These are phyloP conservation scores for Myotis brandtii DNA, from an alignment of 2,113 vertebrate genomes.

Conservation along the genomic window DNA sequence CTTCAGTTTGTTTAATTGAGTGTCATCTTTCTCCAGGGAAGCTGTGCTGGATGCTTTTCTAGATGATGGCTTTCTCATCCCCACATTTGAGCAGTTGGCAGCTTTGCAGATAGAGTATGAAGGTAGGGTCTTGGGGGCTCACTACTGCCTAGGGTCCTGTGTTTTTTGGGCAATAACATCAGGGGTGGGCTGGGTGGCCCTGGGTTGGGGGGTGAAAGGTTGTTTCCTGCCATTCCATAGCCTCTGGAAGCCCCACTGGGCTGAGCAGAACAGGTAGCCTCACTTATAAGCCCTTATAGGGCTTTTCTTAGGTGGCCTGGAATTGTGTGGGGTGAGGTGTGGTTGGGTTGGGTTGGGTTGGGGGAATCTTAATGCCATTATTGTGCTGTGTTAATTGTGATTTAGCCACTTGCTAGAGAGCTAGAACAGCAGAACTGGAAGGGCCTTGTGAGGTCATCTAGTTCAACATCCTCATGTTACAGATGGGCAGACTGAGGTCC, in stretches of 20 bases:
- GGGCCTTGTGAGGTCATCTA: conserved; percentile 76
- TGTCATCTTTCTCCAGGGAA: conserved; percentile 80
- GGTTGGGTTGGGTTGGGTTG: neutral
- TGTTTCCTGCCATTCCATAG: neutral
- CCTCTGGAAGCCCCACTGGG: neutral
- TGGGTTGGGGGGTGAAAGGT: neutral
- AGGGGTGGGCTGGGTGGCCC: neutral
- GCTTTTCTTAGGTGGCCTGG: neutral
- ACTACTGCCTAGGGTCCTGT: conserved; percentile 9
- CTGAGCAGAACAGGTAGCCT: neutral
- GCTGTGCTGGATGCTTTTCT: conserved; percentile 90
- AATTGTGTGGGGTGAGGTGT: neutral
- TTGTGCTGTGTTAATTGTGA: conserved; percentile 70
- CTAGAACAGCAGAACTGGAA: conserved; percentile 71
- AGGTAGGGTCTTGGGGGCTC: conserved; percentile 81
- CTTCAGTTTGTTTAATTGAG: conserved; percentile 32
- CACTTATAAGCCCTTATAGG: neutral
- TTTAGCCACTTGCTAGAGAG: conserved; percentile 75
- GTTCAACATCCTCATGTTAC: conserved; percentile 76
- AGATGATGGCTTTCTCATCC: conserved; percentile 94
- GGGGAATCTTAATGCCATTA: conserved; percentile 56
- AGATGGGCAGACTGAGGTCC: conserved; percentile 79
- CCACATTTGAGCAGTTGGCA: conserved; percentile 91
- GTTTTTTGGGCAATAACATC: conserved; percentile 31
- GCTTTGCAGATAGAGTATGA: conserved; percentile 89